phyloP scores from a whole-genome alignment of 1,140 invertebrate species.

The Cephus cinctus region DNA sequence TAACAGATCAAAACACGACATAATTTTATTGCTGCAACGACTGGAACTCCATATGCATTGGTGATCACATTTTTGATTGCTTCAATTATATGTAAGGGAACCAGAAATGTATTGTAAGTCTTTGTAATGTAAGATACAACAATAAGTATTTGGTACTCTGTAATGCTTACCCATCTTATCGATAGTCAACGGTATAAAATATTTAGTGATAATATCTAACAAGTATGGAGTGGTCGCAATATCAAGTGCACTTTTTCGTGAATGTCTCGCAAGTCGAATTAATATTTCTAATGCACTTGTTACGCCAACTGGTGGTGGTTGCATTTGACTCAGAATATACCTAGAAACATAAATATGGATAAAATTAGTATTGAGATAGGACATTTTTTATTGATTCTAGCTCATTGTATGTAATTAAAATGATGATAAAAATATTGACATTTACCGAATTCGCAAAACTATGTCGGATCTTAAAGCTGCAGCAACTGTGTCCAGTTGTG shows the following conservation, averaged over 20 bases:
- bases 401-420: constrained; percentile 4
- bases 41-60: constrained; percentile 38
- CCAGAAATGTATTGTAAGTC: constrained; percentile 6
- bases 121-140: not conserved
- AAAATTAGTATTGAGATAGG: constrained; percentile 7
- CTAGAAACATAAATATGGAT: constrained; percentile 45
- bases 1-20: constrained; percentile 44
- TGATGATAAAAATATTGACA: constrained; percentile 35
- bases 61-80: constrained; percentile 21
- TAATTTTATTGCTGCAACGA: constrained; percentile 37
- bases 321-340: constrained; percentile 68
- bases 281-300: constrained; percentile 70
- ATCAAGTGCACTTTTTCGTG: constrained; percentile 59
- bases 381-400: not conserved
- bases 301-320: constrained; percentile 65
- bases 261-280: constrained; percentile 68
- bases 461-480: constrained; percentile 76
- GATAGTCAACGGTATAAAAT: constrained; percentile 61
- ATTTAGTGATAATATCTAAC: constrained; percentile 57
- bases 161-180: constrained; percentile 27
- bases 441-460: constrained; percentile 65
- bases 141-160: not conserved
- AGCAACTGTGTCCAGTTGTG: constrained; percentile 73
- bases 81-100: constrained; percentile 17
- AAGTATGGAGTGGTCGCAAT: constrained; percentile 61